Base-by-base conservation (phyloP, 2,888 invertebrate genomes). In the Petrolisthes manimaculis region DNA sequence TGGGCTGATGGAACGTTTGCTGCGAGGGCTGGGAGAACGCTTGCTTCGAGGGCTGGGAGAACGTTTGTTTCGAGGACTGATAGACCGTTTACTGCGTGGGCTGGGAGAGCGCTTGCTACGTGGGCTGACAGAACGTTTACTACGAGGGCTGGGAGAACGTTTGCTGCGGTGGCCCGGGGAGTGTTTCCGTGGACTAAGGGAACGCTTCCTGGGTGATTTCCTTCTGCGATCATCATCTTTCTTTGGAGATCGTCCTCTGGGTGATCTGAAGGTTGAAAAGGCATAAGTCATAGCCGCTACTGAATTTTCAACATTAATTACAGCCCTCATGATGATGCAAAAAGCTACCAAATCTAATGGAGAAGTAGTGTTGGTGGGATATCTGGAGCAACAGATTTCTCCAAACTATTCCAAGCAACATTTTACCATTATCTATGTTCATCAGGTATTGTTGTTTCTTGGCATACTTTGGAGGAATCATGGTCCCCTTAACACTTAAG, bases 191-290 rank as follows among this genome's bases (percentile, higher is more conserved):
- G 87, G 89, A 61, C 85, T 85, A 8, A 61, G 54, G 4, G 88
- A 86, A 3, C 88, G 71, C 88, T 87, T 89, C 55, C 89, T 78
- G 87, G 90, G 86, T 55, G 89, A 89, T 81, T 88, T 24, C 84
- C 87, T 78, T 56, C 80, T 84, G 18, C 84, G 74, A 75, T 88
- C 84, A n/a, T 88, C 88, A 4, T 88, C 84, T 75, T 91, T 90
- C 51, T 94, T 3, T 94, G 94, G 54, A 94, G 92, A 89, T 93
- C 93, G 80, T 37, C 83, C 74, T 90, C 92, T 69, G 79, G 89
- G 61, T 53, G 90, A 83, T 51, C 82, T 84, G 54, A 18, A 69
- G 53, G 37, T 37, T 37, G 56, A 79, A 24, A 55, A 84, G 84
- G 53, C 69, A 77, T 77, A 86, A 71, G 18, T n/a, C 69, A 74